A percentile compares a stretch with the other conserved stretches of the same genome.
These are phyloP conservation scores for Coecobrya sp. DNA, from an alignment of 2,888 invertebrate species.

Conservation along the genomic window DNA sequence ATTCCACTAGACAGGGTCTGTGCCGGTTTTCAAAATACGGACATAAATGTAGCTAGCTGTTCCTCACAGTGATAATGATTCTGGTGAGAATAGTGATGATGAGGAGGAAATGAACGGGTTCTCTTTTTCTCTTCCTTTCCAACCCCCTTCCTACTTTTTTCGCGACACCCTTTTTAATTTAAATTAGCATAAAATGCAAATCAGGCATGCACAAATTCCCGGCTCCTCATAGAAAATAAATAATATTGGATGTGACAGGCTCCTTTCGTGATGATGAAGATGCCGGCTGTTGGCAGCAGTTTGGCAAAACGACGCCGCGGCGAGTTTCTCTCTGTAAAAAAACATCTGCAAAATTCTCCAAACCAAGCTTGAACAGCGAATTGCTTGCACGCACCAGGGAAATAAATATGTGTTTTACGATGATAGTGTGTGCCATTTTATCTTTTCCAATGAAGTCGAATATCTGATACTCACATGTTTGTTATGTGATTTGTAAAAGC, in stretches of 20 bases:
- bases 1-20: not conserved
- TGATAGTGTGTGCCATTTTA: not conserved
- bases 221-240: constrained; percentile 12
- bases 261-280: not conserved
- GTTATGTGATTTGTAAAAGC: not conserved
- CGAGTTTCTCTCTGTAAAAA: not conserved
- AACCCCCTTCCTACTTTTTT: not conserved
- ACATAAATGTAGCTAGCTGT: too few species aligned
- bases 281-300: constrained; percentile 4
- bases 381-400: constrained; percentile 6
- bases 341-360: not conserved
- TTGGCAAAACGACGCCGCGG: not conserved
- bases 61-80: not conserved
- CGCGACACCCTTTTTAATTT: constrained; percentile 62
- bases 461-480: not conserved
- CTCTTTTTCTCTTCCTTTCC: not conserved
- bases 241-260: constrained; percentile 34
- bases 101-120: not conserved
- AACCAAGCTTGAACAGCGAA: not conserved
- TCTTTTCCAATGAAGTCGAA: not conserved
- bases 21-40: too few species aligned
- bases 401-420: not conserved
- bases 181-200: constrained; percentile 73
- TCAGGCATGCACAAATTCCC: constrained; percentile 23
- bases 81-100: not conserved